Evolutionary conservation across 2,888 invertebrate species (phyloP), one percentile per base, ranked within the genome.

Genomic region (Drosophila ezoana): DNA sequence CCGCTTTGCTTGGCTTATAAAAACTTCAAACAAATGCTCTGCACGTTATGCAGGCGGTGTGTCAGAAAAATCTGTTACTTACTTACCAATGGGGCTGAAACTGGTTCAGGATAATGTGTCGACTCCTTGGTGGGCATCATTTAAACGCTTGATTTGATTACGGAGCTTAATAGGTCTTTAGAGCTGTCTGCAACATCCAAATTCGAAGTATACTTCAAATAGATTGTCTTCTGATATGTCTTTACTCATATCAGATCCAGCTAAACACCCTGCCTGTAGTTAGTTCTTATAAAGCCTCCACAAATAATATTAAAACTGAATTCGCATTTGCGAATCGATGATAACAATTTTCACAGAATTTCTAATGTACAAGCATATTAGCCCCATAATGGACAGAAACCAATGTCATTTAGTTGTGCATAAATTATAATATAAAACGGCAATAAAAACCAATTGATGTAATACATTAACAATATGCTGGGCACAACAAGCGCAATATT

Each of bases 41-140:
- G 59, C 71, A 64, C 80, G 66, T 72, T 73, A 74, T 72, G 76
- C 72, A 60, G 80, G 71, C 82, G 58, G 76, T 68, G 84, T 86
- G 90, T 91, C 90, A 90, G 79, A 83, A 90, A 90, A 91, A 91
- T 90, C 74, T 91, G 91, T 90, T 90, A 90, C 90, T 81, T 64
- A 70, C 72, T 72, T 65, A 59, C 52, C 60, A 64, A 54, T 68
- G 57, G 59, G 57, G 58, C 58, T 56, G 52, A 47, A 62, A 68
- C 65, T 53, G 61, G 49, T 53, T 41, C 23, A 54, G 62, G 41
- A 59, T 56, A 72, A 75, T 69, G 52, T 57, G 62, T 48, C 60
- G 59, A 69, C 48, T 72, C 38, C 56, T 64, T 62, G 0, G 28
- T 28, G 28, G 28, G 28, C 28, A 28, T 51, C 66, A 45, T 48